Evolutionary conservation across 2,888 invertebrate genomes (phyloP).

Genomic region (Drosophila sordidapex): DNA sequence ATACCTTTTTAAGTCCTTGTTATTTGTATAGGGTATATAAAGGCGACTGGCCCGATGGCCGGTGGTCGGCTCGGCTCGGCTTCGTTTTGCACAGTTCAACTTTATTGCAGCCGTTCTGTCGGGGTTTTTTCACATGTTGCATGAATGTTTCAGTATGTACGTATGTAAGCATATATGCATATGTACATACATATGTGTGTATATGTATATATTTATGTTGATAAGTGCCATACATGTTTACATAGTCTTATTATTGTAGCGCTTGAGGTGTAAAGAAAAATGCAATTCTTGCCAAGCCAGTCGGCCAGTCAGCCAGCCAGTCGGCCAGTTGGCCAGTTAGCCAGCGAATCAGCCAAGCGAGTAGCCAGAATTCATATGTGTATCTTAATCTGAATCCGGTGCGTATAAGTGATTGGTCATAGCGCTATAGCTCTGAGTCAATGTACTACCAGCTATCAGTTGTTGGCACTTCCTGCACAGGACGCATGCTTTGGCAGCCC

Average conservation of each 20-base stretch:
- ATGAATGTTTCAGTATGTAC: not conserved
- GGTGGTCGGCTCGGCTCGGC: slow-evolving; percentile 6
- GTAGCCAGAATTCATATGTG: slow-evolving; percentile 19
- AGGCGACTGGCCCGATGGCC: slow-evolving; percentile 20
- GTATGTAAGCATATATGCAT: slow-evolving; percentile 1
- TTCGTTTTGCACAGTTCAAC: slow-evolving; percentile 14
- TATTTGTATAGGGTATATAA: slow-evolving; percentile 14
- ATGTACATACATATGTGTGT: slow-evolving; percentile 10
- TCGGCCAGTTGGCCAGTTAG: slow-evolving; percentile 1
- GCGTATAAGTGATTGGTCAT: slow-evolving; percentile 48
- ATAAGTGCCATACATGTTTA: slow-evolving; percentile 25
- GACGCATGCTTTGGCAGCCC: slow-evolving; percentile 12
- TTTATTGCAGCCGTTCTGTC: slow-evolving; percentile 28
- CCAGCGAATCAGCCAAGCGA: slow-evolving; percentile 32
- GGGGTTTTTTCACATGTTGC: slow-evolving; percentile 21
- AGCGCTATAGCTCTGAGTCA: slow-evolving; percentile 18
- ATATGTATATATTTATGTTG: not conserved
- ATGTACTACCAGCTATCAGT: slow-evolving; percentile 24
- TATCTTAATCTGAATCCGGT: slow-evolving; percentile 45
- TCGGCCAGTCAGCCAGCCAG: slow-evolving; percentile 2
- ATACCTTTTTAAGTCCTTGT: not conserved
- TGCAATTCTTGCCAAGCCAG: slow-evolving; percentile 68
- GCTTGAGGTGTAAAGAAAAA: slow-evolving; percentile 40
- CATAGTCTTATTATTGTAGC: slow-evolving; percentile 29
- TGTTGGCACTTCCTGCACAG: slow-evolving; percentile 45